A percentile compares a stretch with the other conserved stretches of the same genome.
These are phyloP conservation scores for Rhimphoctona megacephalus DNA, from an alignment of 2,888 invertebrate species.

Conservation along the genomic window DNA sequence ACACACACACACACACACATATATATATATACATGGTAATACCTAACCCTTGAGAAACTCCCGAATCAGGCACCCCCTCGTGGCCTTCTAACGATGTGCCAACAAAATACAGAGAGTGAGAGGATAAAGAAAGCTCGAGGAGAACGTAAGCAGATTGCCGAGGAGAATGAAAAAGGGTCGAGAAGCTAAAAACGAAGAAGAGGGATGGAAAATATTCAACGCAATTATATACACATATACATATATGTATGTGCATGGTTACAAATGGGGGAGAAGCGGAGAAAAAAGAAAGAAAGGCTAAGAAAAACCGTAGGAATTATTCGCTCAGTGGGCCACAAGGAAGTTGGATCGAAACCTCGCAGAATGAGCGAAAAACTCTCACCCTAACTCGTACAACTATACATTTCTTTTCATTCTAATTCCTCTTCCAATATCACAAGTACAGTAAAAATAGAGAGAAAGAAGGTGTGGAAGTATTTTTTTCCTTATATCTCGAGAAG, in stretches of 20 bases:
- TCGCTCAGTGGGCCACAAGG: slow-evolving; percentile 58
- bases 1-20: too few species aligned
- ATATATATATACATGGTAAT: not conserved
- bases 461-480: slow-evolving; percentile 27
- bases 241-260: slow-evolving; percentile 22
- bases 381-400: not conserved
- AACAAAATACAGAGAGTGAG: slow-evolving; percentile 81
- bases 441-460: slow-evolving; percentile 11
- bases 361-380: slow-evolving; percentile 51
- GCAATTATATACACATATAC: slow-evolving; percentile 10
- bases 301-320: slow-evolving; percentile 74
- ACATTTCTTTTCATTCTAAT: slow-evolving; percentile 22
- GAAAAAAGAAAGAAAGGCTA: slow-evolving; percentile 60
- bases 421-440: slow-evolving; percentile 15
- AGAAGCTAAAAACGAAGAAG: slow-evolving; percentile 44
- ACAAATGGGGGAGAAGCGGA: slow-evolving; percentile 66
- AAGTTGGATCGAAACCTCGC: slow-evolving; percentile 42
- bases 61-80: slow-evolving; percentile 79
- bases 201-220: slow-evolving; percentile 54
- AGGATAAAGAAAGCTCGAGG: slow-evolving; percentile 79
- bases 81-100: slow-evolving; percentile 83
- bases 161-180: slow-evolving; percentile 69
- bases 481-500: slow-evolving; percentile 39
- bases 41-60: slow-evolving; percentile 54
- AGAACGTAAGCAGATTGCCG: slow-evolving; percentile 82